Conservation (phyloP, 2,888 invertebrate genomes). For the Lypha dubia region DNA sequence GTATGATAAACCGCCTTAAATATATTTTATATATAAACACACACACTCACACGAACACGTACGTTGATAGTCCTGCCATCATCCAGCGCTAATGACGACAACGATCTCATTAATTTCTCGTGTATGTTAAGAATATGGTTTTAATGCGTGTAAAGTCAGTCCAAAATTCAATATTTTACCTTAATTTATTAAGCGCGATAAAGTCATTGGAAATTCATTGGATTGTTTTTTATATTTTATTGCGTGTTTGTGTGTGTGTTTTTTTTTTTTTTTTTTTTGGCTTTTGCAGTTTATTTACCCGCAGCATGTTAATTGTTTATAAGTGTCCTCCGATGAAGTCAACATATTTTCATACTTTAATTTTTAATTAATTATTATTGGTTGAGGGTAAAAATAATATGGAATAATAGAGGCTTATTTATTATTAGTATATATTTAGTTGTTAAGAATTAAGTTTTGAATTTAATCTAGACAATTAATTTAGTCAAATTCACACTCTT, state of each 20-base stretch:
- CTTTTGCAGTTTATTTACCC: constrained; percentile 56
- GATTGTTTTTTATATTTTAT: constrained; percentile 39
- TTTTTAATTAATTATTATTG: constrained; percentile 60
- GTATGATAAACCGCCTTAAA: constrained; percentile 37
- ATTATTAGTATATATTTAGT: no score
- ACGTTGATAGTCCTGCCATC: constrained; percentile 3
- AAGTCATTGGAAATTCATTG: constrained; percentile 64
- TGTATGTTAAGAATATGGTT: constrained; percentile 37
- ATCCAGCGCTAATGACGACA: constrained; percentile 21
- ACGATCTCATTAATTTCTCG: constrained; percentile 59
- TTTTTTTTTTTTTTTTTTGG: constrained; percentile 27
- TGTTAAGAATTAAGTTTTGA: no score
- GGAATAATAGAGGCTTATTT: no score
- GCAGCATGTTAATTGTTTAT: constrained; percentile 62
- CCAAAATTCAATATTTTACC: constrained; percentile 37
- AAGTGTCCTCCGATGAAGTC: constrained; percentile 58
- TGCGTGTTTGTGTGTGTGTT: constrained; percentile 8
- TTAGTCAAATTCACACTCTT: no score
- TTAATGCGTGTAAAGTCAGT: constrained; percentile 17
- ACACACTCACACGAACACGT: background rate
- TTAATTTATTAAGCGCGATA: constrained; percentile 66
- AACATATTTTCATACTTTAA: constrained; percentile 58
- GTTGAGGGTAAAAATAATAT: background rate
- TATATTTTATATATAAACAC: no score
- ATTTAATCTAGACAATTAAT: no score